These are phyloP conservation scores for Hoplodrina blanda DNA, from an alignment of 2,888 invertebrate genomes.

Conservation along the genomic window DNA sequence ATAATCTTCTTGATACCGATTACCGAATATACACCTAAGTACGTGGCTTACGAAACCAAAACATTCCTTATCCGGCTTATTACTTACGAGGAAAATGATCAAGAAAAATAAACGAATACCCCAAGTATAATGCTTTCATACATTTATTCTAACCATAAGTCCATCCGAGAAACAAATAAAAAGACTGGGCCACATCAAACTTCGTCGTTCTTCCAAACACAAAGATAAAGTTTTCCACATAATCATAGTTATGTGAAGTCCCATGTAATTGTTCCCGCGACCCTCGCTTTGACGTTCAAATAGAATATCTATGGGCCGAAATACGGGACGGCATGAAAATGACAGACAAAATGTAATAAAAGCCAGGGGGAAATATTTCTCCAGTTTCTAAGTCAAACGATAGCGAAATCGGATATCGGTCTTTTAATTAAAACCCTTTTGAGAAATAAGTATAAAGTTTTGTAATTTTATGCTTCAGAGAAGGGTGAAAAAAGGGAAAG, in stretches of 20 bases:
- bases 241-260: constrained; percentile 49
- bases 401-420: constrained; percentile 53
- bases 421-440: constrained; percentile 62
- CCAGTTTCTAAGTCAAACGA: constrained; percentile 49
- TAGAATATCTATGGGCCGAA: constrained; percentile 50
- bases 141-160: constrained; percentile 55
- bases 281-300: constrained; percentile 52
- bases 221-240: constrained; percentile 60
- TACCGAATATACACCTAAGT: background rate
- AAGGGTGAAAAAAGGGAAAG: constrained; percentile 41
- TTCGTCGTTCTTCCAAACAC: constrained; percentile 38
- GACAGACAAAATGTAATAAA: constrained; percentile 46
- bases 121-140: constrained; percentile 39
- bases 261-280: constrained; percentile 58
- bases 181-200: constrained; percentile 53
- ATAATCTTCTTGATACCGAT: background rate
- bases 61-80: constrained; percentile 6
- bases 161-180: constrained; percentile 56
- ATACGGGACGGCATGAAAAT: constrained; percentile 39
- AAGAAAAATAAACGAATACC: constrained; percentile 49
- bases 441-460: constrained; percentile 46
- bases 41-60: constrained; percentile 16
- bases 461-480: constrained; percentile 48
- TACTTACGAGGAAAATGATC: constrained; percentile 49
- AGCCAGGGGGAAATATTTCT: constrained; percentile 38